Evolutionary conservation across 2,888 invertebrate genomes (phyloP), one percentile per base, ranked within the genome.

Genomic region (Parascotia fuliginaria): DNA sequence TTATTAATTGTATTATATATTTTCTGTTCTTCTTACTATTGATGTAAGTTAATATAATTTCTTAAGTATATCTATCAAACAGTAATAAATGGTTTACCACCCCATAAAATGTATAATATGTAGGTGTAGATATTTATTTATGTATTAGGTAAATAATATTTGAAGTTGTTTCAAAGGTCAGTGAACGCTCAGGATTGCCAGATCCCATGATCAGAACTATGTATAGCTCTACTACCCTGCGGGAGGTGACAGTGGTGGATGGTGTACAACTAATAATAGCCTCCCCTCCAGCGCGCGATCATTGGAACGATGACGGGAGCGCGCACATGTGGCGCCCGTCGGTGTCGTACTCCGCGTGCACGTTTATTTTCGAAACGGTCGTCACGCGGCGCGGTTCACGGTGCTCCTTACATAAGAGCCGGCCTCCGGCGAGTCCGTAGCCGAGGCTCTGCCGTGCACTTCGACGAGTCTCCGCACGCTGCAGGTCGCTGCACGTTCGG

Each of bases 211-310:
- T 85, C 80, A 77, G 77, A 81, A 84, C 91, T 90, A 90, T 89
- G 91, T 90, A 87, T 92, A 92, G 89, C 83, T 73, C 73, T 81
- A 83, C 87, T 87, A 89, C 90, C 90, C 89, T 77, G 90, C 91
- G 90, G 91, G 91, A 92, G 91, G 91, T 90, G 91, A 90, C 91
- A 89, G 89, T 89, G 90, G 91, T 92, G 85, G 90, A 90, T 89
- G 90, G 87, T 87, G 85, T 81, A 73, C 79, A 72, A 89, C 90
- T 90, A 92, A 89, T 91, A 90, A 89, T 91, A 91, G 89, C 79
- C 89, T 89, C 91, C 90, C 92, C 89, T 89, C 91, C 90, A 89
- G 88, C 79, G 87, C 75, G 81, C 84, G 84, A 75, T 72, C 81
- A 78, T 77, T 78, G 85, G 81, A 74, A 77, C 83, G 85, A 80